These are phyloP conservation scores for Brachionus asplanchnoidis DNA, from an alignment of 1,140 invertebrate species.

Conservation along the genomic window DNA sequence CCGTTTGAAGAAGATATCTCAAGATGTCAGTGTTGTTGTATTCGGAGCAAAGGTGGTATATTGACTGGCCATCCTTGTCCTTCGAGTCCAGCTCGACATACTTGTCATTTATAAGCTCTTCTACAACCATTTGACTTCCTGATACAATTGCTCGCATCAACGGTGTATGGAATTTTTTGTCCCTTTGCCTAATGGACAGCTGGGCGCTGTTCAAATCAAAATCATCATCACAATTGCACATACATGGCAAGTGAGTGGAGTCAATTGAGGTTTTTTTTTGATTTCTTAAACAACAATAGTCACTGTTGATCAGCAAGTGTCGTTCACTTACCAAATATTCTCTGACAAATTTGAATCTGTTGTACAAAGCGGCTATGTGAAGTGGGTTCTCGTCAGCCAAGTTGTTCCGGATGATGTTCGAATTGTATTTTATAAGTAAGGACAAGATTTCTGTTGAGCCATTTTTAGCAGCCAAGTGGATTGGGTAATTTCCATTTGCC, in stretches of 20 bases:
- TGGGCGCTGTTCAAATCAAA: neutral
- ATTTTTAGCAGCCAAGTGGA: constrained; percentile 22
- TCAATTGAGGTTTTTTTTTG: neutral
- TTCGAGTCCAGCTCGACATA: neutral
- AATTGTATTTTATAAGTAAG: constrained; percentile 32
- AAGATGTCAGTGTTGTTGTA: neutral
- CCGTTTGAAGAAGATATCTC: constrained; percentile 18
- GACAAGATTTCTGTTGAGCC: constrained; percentile 18
- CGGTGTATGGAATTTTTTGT: constrained; percentile 8
- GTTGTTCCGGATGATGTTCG: neutral
- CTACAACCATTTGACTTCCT: neutral
- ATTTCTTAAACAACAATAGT: neutral
- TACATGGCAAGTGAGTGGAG: neutral
- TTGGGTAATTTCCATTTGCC: neutral
- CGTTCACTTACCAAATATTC: constrained; percentile 22
- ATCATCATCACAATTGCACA: constrained; percentile 5
- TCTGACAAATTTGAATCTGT: constrained; percentile 4
- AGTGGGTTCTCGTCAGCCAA: neutral
- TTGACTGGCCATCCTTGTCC: constrained; percentile 18
- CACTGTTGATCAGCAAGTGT: neutral
- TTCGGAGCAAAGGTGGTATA: constrained; percentile 3
- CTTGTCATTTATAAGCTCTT: constrained; percentile 1
- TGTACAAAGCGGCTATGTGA: constrained; percentile 13
- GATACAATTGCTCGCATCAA: neutral
- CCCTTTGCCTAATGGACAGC: neutral